Conservation (phyloP, 35 echinoderm and acorn worm genomes). For the Lytechinus variegatus region DNA sequence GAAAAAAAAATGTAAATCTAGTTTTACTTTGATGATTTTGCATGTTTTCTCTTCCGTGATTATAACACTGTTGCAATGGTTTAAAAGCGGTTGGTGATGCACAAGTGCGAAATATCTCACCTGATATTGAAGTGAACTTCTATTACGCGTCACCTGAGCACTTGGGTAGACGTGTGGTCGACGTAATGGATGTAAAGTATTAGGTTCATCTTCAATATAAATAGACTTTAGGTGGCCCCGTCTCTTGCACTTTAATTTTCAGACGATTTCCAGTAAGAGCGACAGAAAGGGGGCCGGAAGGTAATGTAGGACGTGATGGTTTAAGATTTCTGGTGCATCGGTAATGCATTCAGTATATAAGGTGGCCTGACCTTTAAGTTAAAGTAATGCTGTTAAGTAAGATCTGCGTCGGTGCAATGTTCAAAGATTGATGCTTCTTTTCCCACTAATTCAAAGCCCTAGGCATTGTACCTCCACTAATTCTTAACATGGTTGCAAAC, state of each 20-base stretch:
- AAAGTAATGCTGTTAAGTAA: neutral
- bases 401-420: neutral
- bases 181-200: neutral
- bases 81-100: neutral
- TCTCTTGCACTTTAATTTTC: neutral
- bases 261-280: neutral
- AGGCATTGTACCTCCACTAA: neutral
- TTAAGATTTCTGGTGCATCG: neutral
- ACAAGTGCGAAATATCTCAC: neutral
- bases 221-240: slow-evolving; percentile 16
- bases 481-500: neutral
- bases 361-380: neutral
- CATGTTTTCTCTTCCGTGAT: neutral
- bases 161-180: neutral
- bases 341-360: neutral
- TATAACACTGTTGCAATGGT: neutral
- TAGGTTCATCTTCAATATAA: slow-evolving; percentile 6
- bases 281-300: neutral
- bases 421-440: neutral
- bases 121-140: neutral
- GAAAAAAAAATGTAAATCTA: too few relatives aligned
- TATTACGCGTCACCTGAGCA: neutral
- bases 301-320: neutral
- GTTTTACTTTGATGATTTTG: neutral
- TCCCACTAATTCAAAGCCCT: neutral